phyloP scores from a whole-genome alignment of 1,140 invertebrate species.

The Trichogramma pretiosum region DNA sequence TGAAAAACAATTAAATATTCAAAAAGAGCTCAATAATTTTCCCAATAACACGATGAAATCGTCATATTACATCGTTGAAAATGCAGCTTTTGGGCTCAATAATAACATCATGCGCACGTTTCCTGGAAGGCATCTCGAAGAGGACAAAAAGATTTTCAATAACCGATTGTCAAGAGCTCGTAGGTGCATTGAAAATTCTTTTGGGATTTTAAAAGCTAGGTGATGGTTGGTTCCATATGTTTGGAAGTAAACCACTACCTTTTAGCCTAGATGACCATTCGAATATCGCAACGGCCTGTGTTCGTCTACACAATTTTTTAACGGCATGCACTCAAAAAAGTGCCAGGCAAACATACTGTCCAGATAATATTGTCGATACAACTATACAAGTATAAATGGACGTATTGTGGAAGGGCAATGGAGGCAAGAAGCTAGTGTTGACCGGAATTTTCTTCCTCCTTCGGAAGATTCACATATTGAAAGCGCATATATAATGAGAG shows the following conservation, averaged over 20 bases:
- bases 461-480: too few relatives aligned
- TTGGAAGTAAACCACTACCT: background rate
- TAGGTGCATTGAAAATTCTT: constrained; percentile 45
- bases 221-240: background rate
- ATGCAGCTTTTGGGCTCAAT: constrained; percentile 44
- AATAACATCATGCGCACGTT: constrained; percentile 43
- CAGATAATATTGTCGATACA: background rate
- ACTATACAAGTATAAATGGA: background rate
- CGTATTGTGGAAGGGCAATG: background rate
- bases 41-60: constrained; percentile 9
- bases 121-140: constrained; percentile 28
- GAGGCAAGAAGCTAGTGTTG: too few relatives aligned
- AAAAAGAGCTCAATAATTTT: constrained; percentile 6
- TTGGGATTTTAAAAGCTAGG: constrained; percentile 38
- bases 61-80: constrained; percentile 32
- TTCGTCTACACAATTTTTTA: constrained; percentile 2
- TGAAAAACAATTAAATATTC: constrained; percentile 2
- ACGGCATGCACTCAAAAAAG: background rate
- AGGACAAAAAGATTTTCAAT: constrained; percentile 35
- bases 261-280: background rate
- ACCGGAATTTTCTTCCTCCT: background rate
- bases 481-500: too few relatives aligned
- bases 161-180: constrained; percentile 34
- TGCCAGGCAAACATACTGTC: too few relatives aligned
- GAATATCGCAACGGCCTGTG: background rate